Evolutionary conservation across 2,888 invertebrate genomes (phyloP), one percentile per base, ranked within the genome.

Genomic region (Diarsia dahlii): DNA sequence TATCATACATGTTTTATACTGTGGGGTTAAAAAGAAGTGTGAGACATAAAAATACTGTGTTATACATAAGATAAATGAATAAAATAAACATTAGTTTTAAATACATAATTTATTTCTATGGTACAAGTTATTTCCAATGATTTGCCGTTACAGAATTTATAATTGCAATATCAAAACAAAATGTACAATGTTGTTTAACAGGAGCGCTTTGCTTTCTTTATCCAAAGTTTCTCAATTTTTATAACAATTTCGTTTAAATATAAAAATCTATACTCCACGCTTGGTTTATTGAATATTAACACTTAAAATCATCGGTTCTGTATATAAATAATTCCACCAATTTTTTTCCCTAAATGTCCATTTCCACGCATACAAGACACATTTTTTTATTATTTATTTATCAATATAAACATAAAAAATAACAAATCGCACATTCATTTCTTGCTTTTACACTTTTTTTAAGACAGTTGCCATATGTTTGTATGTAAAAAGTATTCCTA

Each of bases 91-190:
- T 75, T 74, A 77, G 88, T 89, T 95, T 96, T 96, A 95, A 96
- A 96, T 96, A 96, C 95, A 96, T 96, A 96, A 96, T 96, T 96
- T 96, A 96, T 96, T 96, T 93, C 94, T 96, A 96, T 96, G 94
- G 95, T 96, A 96, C 96, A 95, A 92, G 91, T 91, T 94, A 93
- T 94, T 93, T 90, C 91, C 92, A 95, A 95, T 95, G 95, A 95
- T 95, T 93, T 93, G 90, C 90, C 85, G 88, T 91, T 89, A 90
- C 88, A 87, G 86, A 89, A 88, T 86, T 89, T 87, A 89, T 90
- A 89, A 87, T 90, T 88, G 88, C 87, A 86, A 88, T 89, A 90
- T 88, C 89, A 89, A 87, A 89, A 88, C 87, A 88, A 89, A 89
- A 89, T 88, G 85, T 86, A 88, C 88, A 89, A 85, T 80, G 70